Evolutionary conservation across 2,888 invertebrate species (phyloP), one percentile per base, ranked within the genome.

Genomic region (Hirtodrosophila duncani): DNA sequence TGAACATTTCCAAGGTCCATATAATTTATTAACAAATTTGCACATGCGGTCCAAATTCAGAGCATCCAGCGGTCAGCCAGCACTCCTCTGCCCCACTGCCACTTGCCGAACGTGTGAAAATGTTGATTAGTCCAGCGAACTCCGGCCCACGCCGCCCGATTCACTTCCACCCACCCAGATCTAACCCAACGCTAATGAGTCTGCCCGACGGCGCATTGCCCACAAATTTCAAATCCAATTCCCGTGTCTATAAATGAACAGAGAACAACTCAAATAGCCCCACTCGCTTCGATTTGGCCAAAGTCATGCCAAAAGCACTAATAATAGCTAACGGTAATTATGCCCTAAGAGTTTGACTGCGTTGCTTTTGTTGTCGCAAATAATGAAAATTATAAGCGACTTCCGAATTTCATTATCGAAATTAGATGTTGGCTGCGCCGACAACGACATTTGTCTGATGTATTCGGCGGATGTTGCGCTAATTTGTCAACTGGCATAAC

Each of bases 381-480:
- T 67, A 75, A 79, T 75, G 69, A 53, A 72, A 79, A 79, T 75
- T 70, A 77, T 72, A 72, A 79, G 61, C 66, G 57, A 79, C 70
- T 77, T 79, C 79, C 79, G 77, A 79, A 69, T 75, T 79, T 75
- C 72, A 79, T 79, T 77, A 77, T 79, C 80, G 70, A 72, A 72
- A 69, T 75, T 79, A 70, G 78, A 70, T 69, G 71, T 57, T 41
- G 16, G 0, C 5, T 17, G 14, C 1, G 29, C 6, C 8, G 9
- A 8, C 9, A 4, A 13, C 27, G 8, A 23, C 17, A 14, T 18
- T 8, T 13, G 50, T 30, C 64, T 72, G 70, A 78, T 60, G 70
- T 55, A 78, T 74, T 70, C 57, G 33, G 60, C 70, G 78, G 72
- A 72, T 78, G 72, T 61, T 63, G 70, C 60, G 75, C 66, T 74